Percentiles rank a stretch among this genome's conserved stretches.
These are phyloP conservation scores for Scopus umbretta DNA, from an alignment of 2,113 vertebrate species.

Conservation along the genomic window DNA sequence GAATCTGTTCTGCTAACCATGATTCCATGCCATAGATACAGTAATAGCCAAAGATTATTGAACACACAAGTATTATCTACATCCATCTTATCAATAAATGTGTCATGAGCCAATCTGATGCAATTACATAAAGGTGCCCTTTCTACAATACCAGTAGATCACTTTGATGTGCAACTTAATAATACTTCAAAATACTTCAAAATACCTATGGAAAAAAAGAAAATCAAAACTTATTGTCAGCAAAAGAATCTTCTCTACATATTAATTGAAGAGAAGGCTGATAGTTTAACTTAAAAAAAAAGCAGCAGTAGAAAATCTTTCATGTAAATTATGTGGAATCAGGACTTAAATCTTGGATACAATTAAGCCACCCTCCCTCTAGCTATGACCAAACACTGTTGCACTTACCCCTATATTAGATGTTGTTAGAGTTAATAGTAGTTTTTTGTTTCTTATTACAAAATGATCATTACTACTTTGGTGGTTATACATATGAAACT, in stretches of 20 bases:
- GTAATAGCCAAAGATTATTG: neutral
- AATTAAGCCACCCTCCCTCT: neutral
- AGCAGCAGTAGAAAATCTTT: neutral
- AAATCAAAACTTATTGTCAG: neutral
- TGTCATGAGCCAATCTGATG: neutral
- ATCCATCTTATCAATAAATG: slow-evolving; percentile 47
- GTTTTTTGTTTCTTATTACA: neutral
- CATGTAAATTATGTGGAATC: neutral
- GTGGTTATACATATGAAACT: neutral
- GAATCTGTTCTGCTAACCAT: neutral
- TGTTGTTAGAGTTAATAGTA: neutral
- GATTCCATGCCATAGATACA: neutral
- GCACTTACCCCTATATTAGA: neutral
- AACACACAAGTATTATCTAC: neutral
- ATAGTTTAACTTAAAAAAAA: neutral
- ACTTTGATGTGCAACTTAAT: neutral
- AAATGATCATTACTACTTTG: neutral
- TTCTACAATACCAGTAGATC: neutral
- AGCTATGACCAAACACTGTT: neutral
- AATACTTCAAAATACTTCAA: neutral
- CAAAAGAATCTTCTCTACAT: neutral
- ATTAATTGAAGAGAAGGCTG: neutral
- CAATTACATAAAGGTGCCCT: neutral
- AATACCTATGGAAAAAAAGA: neutral
- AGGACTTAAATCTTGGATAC: neutral